Evolutionary conservation across 2,113 vertebrate species (phyloP).

Genomic region (Oncorhynchus kisutch): DNA sequence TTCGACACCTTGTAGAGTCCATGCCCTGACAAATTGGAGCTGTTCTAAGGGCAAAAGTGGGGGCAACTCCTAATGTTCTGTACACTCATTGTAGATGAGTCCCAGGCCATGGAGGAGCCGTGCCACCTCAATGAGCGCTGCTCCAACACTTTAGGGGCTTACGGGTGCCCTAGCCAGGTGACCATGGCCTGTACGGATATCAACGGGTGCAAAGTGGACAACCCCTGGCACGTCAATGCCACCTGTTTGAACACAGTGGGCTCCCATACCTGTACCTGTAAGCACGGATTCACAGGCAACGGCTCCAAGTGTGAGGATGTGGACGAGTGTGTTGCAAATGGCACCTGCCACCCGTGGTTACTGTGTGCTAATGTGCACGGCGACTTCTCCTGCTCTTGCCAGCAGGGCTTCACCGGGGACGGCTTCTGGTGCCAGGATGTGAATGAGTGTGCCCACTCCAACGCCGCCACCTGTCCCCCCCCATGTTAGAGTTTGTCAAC

Average conservation of each 20-base stretch:
- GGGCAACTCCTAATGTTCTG: too few species aligned
- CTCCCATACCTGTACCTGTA: conserved; percentile 74
- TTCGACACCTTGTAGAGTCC: too few species aligned
- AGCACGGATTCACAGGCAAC: conserved; percentile 69
- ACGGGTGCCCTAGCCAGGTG: conserved; percentile 66
- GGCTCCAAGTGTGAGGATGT: conserved; percentile 70
- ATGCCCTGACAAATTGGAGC: too few species aligned
- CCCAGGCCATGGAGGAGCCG: conserved; percentile 38
- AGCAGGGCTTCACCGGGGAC: conserved; percentile 70
- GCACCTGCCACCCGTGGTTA: conserved; percentile 58
- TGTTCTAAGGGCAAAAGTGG: too few species aligned
- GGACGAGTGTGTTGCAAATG: conserved; percentile 67
- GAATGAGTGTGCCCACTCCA: conserved; percentile 68
- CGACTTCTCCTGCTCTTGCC: conserved; percentile 70
- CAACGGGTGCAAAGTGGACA: conserved; percentile 67
- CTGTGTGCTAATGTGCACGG: conserved; percentile 70
- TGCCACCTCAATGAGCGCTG: conserved; percentile 75
- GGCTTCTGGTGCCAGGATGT: conserved; percentile 72
- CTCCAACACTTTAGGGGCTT: conserved; percentile 71
- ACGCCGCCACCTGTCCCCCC: conserved; percentile 58
- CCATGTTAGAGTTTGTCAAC: conserved; percentile 72
- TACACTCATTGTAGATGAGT: too few species aligned
- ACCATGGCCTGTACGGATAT: conserved; percentile 69
- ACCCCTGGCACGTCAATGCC: conserved; percentile 72
- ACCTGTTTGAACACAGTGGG: conserved; percentile 75